Conservation (phyloP, 2,113 vertebrate species). For the Genyomyrus donnyi region DNA sequence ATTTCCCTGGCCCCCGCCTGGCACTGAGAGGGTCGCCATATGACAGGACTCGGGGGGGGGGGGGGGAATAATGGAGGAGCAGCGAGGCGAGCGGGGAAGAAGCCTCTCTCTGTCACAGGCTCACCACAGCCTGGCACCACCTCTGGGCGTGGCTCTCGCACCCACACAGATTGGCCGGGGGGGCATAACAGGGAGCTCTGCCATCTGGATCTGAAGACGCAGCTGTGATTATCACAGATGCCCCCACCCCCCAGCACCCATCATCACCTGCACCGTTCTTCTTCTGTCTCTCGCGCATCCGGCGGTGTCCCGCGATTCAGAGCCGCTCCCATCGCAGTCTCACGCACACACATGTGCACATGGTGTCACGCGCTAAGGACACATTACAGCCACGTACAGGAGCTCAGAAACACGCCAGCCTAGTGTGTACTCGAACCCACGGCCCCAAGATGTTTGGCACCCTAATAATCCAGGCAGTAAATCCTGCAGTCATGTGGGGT, state of each 20-base stretch:
- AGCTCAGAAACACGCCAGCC: background rate
- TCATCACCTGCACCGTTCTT: background rate
- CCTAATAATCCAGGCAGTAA: background rate
- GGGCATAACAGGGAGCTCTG: constrained; percentile 16
- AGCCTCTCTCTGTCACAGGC: constrained; percentile 4
- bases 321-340: background rate
- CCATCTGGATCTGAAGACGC: constrained; percentile 30
- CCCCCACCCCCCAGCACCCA: background rate
- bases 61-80: constrained; percentile 35
- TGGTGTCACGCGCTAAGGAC: background rate
- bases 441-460: background rate
- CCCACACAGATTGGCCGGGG: constrained; percentile 22
- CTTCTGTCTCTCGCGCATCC: background rate
- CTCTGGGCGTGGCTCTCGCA: background rate
- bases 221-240: background rate
- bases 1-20: constrained; percentile 26
- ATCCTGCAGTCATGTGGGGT: background rate
- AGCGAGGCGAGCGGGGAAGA: background rate
- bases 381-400: background rate
- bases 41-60: constrained; percentile 28
- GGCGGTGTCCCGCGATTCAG: background rate
- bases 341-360: background rate
- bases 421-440: background rate
- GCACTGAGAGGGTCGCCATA: constrained; percentile 30
- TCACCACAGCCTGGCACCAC: background rate